These are phyloP conservation scores for Drosophila ogumai DNA, from an alignment of 1,140 invertebrate genomes.

Conservation along the genomic window DNA sequence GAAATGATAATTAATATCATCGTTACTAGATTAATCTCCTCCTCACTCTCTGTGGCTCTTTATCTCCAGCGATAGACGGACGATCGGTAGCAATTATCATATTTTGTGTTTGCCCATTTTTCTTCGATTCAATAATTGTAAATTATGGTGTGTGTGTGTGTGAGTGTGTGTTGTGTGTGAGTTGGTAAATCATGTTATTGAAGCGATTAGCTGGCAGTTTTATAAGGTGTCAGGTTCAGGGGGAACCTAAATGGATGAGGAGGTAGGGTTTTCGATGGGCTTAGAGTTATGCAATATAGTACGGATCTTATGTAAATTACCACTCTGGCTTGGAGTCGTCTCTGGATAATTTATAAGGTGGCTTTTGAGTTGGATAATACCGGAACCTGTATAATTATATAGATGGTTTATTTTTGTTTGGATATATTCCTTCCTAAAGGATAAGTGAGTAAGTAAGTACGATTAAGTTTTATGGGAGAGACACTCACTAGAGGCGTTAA, in stretches of 20 bases:
- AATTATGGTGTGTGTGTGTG: constrained; percentile 62
- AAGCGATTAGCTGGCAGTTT: constrained; percentile 78
- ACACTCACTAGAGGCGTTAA: no score
- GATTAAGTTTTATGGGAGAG: background rate
- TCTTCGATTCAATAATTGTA: constrained; percentile 76
- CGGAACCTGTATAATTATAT: background rate
- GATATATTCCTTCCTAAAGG: background rate
- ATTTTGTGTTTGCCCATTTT: constrained; percentile 56
- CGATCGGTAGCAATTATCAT: constrained; percentile 78
- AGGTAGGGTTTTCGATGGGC: background rate
- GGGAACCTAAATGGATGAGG: background rate
- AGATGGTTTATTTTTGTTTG: background rate
- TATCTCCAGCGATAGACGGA: constrained; percentile 26
- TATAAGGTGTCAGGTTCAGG: constrained; percentile 61
- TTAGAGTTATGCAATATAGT: constrained; percentile 20
- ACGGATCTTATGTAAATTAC: background rate
- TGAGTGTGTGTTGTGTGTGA: constrained; percentile 24
- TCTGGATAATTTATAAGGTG: background rate
- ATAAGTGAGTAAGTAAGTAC: background rate
- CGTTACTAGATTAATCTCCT: constrained; percentile 73
- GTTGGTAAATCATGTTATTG: constrained; percentile 79
- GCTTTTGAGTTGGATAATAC: background rate
- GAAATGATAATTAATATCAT: constrained; percentile 83
- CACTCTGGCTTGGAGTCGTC: background rate
- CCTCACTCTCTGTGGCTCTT: background rate